These are phyloP conservation scores for Todiramphus saurophagus DNA, from an alignment of 2,113 vertebrate species.

Conservation along the genomic window DNA sequence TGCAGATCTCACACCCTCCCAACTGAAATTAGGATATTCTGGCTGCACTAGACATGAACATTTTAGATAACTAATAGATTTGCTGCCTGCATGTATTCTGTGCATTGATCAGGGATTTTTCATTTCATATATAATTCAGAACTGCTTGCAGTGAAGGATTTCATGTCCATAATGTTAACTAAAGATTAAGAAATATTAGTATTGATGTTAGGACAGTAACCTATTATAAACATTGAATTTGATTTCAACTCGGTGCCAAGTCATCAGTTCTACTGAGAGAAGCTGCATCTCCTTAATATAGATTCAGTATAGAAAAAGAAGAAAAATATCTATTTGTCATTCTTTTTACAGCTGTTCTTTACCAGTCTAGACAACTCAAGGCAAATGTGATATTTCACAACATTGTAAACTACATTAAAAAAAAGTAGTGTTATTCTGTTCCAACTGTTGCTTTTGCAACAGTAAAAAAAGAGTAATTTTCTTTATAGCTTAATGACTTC, in stretches of 20 bases:
- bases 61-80: background rate
- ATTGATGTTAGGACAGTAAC: conserved; percentile 22
- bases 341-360: conserved; percentile 40
- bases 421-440: background rate
- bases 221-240: conserved; percentile 56
- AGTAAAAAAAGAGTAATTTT: background rate
- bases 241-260: conserved; percentile 8
- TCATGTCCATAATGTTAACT: conserved; percentile 16
- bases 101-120: background rate
- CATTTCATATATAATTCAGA: background rate
- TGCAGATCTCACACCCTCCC: background rate
- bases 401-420: conserved; percentile 5
- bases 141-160: background rate
- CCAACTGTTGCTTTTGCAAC: background rate
- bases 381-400: conserved; percentile 41
- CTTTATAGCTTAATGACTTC: background rate
- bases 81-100: background rate
- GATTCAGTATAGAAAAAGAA: conserved; percentile 18
- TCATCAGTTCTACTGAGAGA: background rate
- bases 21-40: background rate
- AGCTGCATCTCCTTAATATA: background rate
- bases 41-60: background rate
- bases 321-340: conserved; percentile 26
- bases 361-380: conserved; percentile 38
- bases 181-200: conserved; percentile 54